phyloP scores from a whole-genome alignment of 2,888 invertebrate genomes.

The Augiades crinisus region DNA sequence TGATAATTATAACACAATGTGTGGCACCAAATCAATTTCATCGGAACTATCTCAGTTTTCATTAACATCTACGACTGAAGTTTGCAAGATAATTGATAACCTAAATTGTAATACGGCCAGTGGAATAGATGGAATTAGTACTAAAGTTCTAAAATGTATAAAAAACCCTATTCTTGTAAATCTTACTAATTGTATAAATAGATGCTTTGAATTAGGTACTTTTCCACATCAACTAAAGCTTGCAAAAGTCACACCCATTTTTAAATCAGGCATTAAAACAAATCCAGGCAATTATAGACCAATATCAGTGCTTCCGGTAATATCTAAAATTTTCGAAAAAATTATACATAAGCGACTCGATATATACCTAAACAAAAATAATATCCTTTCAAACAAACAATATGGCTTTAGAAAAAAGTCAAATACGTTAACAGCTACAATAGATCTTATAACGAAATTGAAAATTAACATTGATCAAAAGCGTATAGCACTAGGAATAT shows the following conservation, averaged over 20 bases:
- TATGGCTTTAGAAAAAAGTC: slow-evolving; percentile 19
- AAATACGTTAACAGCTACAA: slow-evolving; percentile 14
- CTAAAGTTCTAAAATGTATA: slow-evolving; percentile 46
- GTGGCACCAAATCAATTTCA: neutral
- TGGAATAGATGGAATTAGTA: slow-evolving; percentile 28
- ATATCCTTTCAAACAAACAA: neutral
- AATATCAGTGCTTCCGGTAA: slow-evolving; percentile 17
- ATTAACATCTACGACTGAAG: slow-evolving; percentile 13
- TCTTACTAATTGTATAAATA: neutral
- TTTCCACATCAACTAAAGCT: slow-evolving; percentile 30
- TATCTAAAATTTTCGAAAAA: slow-evolving; percentile 19
- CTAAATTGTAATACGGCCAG: slow-evolving; percentile 22
- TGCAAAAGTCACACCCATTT: slow-evolving; percentile 25
- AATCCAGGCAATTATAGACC: neutral
- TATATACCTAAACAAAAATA: neutral
- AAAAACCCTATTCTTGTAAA: slow-evolving; percentile 12
- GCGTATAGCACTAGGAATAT: slow-evolving; percentile 16
- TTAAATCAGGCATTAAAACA: slow-evolving; percentile 8
- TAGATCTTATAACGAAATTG: slow-evolving; percentile 17
- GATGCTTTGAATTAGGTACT: slow-evolving; percentile 11
- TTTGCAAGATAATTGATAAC: slow-evolving; percentile 23
- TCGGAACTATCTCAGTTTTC: neutral
- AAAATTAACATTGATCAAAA: slow-evolving; percentile 18
- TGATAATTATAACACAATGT: neutral
- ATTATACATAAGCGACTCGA: slow-evolving; percentile 1